Evolutionary conservation across 2,797 vertebrate genomes (phyloP).

Genomic region (Prunella strophiata): DNA sequence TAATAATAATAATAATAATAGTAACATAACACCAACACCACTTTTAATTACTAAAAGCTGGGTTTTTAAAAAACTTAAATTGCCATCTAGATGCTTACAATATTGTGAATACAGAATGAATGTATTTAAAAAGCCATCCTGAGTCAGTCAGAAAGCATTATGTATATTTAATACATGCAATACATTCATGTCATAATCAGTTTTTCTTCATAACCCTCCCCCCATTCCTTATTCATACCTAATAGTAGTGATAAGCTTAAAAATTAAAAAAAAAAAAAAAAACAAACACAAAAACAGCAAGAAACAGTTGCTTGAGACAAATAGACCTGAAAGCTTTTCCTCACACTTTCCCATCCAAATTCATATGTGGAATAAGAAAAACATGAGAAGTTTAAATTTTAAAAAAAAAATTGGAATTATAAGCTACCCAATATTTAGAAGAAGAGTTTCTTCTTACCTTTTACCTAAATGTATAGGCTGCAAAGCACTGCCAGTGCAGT

Average conservation of each 20-base stretch:
- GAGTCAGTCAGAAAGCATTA: not conserved
- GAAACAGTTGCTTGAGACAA: not conserved
- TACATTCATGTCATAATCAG: not conserved
- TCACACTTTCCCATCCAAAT: not conserved
- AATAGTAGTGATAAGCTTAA: not conserved
- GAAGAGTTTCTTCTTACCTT: constrained; percentile 1
- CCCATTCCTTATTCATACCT: not conserved
- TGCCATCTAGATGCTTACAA: not conserved
- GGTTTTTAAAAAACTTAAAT: not conserved
- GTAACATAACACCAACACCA: not conserved
- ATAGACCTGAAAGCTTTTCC: not conserved
- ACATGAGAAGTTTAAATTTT: not conserved
- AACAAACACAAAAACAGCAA: not conserved
- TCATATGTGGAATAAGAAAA: not conserved
- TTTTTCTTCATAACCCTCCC: not conserved
- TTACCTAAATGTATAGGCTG: not conserved
- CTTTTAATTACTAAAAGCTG: not conserved
- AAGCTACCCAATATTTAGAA: not conserved
- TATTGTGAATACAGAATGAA: not conserved
- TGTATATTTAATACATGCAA: not conserved
- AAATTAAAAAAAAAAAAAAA: not conserved
- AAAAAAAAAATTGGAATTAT: not conserved
- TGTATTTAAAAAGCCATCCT: not conserved
- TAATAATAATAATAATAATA: no score
- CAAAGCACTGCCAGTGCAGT: not conserved